These are phyloP conservation scores for Ectobius pallidus DNA, from an alignment of 2,888 invertebrate species.

Conservation along the genomic window DNA sequence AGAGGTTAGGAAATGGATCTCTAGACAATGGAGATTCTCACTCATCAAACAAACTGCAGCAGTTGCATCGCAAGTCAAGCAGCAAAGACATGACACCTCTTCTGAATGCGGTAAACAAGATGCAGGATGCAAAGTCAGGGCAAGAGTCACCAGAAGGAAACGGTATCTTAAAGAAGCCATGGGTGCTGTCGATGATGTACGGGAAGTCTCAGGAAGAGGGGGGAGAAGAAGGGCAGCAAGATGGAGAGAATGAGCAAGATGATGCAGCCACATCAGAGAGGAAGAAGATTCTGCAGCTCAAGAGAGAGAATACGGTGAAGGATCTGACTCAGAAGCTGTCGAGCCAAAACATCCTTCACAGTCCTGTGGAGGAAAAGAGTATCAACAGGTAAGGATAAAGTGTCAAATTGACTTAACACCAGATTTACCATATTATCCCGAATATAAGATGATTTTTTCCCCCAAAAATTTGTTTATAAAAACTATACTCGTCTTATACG, in stretches of 20 bases:
- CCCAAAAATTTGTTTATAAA: too few relatives aligned
- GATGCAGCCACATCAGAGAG: slow-evolving; percentile 56
- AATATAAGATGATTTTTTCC: too few relatives aligned
- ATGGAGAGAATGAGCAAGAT: slow-evolving; percentile 50
- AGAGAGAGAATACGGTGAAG: slow-evolving; percentile 85
- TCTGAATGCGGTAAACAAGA: slow-evolving; percentile 62
- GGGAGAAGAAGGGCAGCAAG: neutral
- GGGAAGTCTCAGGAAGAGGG: slow-evolving; percentile 33
- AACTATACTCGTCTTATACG: too few relatives aligned
- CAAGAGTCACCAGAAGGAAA: slow-evolving; percentile 29
- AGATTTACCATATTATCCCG: too few relatives aligned
- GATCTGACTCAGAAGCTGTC: slow-evolving; percentile 86
- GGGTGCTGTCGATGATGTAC: slow-evolving; percentile 39
- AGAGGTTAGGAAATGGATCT: slow-evolving; percentile 65
- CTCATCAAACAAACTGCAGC: slow-evolving; percentile 38
- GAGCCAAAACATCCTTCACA: slow-evolving; percentile 67
- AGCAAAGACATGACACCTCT: slow-evolving; percentile 61
- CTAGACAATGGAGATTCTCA: slow-evolving; percentile 50
- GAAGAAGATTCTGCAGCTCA: slow-evolving; percentile 70
- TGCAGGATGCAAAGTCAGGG: slow-evolving; percentile 53
- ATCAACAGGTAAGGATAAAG: slow-evolving; percentile 19
- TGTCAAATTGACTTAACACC: neutral
- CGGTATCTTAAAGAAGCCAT: slow-evolving; percentile 37
- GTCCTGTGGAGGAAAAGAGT: slow-evolving; percentile 57
- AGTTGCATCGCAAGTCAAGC: slow-evolving; percentile 46